Base-by-base conservation (phyloP, 2,113 vertebrate genomes). In the Thermophis baileyi region DNA sequence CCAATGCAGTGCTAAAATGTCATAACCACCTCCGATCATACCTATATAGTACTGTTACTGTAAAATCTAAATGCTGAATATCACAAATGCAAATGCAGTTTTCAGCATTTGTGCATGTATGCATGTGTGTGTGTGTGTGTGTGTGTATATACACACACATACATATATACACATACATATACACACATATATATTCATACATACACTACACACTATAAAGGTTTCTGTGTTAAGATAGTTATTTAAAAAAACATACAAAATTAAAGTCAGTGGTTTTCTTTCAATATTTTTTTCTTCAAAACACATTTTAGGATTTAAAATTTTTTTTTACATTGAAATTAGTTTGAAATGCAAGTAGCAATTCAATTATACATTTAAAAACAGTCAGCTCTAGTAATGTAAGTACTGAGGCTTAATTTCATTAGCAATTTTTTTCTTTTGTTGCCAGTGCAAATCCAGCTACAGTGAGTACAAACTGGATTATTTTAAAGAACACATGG, bases 401-500 rank as follows among this genome's bases (percentile, higher is more conserved):
- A 95, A 90, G 85, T 96, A 96, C 87, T 95, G 30, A 96, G 74
- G 85, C 93, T 95, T 96, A 93, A 94, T 96, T 95, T 92, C 92
- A 95, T 74, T 69, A 97, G 93, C 57, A 12, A 96, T 96, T 95
- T 89, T 96, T 96, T 91, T 94, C 24, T 27, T 47, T 96, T 3
- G 89, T 54, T 57, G 85, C 25, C 94, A 97, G 92, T 93, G 94
- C 93, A 97, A 97, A 94, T 1, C 0, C 93, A 97, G 86, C 95
- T 95, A 96, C 90, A 97, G 97, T 96, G 95, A 93, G 89, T 93
- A 93, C 96, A 47, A 96, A 96, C 90, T 94, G 69, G 91, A 96
- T 60, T 97, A 92, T 96, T 97, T 97, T 92, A 97, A 97, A 97
- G 27, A 96, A 94, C 93, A 96, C 95, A 85, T 94, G 60, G 95